These are phyloP conservation scores for Siniperca scherzeri DNA, from an alignment of 2,797 vertebrate genomes.

Conservation along the genomic window DNA sequence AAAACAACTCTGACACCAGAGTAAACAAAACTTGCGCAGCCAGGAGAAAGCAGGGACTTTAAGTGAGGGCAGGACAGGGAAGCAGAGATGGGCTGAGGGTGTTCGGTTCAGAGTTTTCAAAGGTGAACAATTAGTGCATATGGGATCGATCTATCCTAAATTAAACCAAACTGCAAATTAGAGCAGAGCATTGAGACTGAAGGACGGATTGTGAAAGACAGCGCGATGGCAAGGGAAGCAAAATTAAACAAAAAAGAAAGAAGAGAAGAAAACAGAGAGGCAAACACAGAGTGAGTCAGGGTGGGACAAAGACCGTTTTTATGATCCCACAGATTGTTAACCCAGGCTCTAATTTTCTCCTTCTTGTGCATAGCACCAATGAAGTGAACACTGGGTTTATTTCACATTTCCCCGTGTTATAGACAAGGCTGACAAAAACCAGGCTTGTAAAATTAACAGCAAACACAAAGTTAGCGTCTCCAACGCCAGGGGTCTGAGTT, in stretches of 20 bases:
- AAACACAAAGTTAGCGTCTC: constrained; percentile 51
- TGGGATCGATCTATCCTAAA: constrained; percentile 54
- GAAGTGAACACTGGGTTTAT: constrained; percentile 57
- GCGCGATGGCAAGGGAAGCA: constrained; percentile 14
- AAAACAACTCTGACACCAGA: constrained; percentile 69
- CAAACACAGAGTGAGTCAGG: constrained; percentile 47
- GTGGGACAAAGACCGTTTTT: constrained; percentile 70
- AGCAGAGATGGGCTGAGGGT: neutral
- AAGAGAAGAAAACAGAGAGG: constrained; percentile 44
- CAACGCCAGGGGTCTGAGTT: constrained; percentile 42
- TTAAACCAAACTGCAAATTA: constrained; percentile 59
- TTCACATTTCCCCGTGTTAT: constrained; percentile 68
- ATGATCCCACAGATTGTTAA: constrained; percentile 69
- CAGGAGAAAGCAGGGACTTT: constrained; percentile 14
- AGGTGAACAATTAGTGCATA: constrained; percentile 51
- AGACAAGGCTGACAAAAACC: constrained; percentile 55
- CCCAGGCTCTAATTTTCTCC: constrained; percentile 67
- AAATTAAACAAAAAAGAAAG: constrained; percentile 28
- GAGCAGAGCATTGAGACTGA: neutral
- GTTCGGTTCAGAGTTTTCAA: constrained; percentile 15
- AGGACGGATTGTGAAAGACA: constrained; percentile 40
- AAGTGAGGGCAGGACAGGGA: neutral
- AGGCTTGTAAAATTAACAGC: constrained; percentile 75
- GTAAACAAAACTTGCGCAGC: constrained; percentile 65
- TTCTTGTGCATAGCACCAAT: constrained; percentile 49